phyloP scores from a whole-genome alignment of 2,113 vertebrate species.

The Ceyx margarethae region DNA sequence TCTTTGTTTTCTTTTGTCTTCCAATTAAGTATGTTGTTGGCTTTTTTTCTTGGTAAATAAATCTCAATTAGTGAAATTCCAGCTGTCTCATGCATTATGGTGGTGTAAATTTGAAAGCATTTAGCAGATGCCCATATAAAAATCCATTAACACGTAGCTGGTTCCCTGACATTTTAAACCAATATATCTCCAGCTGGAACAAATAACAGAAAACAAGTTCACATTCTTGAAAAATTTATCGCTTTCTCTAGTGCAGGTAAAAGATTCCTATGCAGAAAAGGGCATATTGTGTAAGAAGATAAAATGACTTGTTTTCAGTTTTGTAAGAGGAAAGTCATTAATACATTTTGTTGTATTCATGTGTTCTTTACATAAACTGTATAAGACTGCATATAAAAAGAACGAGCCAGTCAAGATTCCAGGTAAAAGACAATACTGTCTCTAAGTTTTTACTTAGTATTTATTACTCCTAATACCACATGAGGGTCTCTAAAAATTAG shows the following conservation, averaged over 20 bases:
- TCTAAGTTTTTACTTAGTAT: background rate
- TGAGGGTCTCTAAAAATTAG: background rate
- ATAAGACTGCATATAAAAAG: background rate
- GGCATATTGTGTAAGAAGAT: background rate
- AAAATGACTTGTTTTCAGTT: background rate
- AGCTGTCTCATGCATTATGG: slow-evolving; percentile 33
- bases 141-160: background rate
- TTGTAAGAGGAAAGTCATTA: background rate
- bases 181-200: slow-evolving; percentile 18
- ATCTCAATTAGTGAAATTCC: slow-evolving; percentile 58
- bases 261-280: background rate
- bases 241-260: background rate
- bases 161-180: slow-evolving; percentile 42
- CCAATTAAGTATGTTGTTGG: background rate
- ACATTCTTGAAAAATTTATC: background rate
- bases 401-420: background rate
- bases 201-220: background rate
- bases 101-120: slow-evolving; percentile 35
- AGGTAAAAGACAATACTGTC: background rate
- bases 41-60: slow-evolving; percentile 31
- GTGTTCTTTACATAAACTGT: background rate
- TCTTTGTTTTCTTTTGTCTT: slow-evolving; percentile 45
- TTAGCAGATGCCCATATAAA: slow-evolving; percentile 42
- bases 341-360: background rate
- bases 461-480: background rate